These are phyloP conservation scores for Nephrotoma guestfalica DNA, from an alignment of 2,888 invertebrate species.

Conservation along the genomic window DNA sequence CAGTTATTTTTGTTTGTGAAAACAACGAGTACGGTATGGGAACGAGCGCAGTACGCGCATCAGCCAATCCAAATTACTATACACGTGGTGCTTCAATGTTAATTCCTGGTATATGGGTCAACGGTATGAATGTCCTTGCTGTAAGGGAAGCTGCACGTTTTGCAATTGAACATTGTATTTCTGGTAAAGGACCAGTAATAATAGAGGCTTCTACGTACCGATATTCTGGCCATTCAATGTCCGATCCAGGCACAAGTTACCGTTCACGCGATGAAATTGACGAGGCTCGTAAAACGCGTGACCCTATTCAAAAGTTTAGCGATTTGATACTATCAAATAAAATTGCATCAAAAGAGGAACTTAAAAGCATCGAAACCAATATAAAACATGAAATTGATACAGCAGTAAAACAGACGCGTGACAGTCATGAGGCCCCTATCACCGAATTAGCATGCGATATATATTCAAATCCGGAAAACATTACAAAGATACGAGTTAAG, in stretches of 20 bases:
- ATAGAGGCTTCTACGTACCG: conserved; percentile 82
- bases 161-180: conserved; percentile 49
- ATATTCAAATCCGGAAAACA: conserved; percentile 34
- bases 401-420: conserved; percentile 52
- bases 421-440: conserved; percentile 53
- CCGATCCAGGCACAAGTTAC: conserved; percentile 94
- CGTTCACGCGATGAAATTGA: conserved; percentile 87
- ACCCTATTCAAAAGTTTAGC: conserved; percentile 93
- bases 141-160: conserved; percentile 71
- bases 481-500: neutral
- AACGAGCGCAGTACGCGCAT: conserved; percentile 50
- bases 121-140: conserved; percentile 67
- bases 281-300: conserved; percentile 78
- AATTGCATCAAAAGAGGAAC: conserved; percentile 62
- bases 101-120: conserved; percentile 70
- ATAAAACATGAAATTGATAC: conserved; percentile 70
- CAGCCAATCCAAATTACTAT: conserved; percentile 62
- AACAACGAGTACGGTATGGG: conserved; percentile 70
- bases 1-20: conserved; percentile 66
- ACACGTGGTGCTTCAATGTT: conserved; percentile 51
- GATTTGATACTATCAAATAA: conserved; percentile 60
- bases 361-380: conserved; percentile 75
- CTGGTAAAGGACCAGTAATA: conserved; percentile 54
- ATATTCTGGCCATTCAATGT: conserved; percentile 97
- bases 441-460: conserved; percentile 62